phyloP scores from a whole-genome alignment of 2,113 vertebrate species.

The Craseonycteris thonglongyai region DNA sequence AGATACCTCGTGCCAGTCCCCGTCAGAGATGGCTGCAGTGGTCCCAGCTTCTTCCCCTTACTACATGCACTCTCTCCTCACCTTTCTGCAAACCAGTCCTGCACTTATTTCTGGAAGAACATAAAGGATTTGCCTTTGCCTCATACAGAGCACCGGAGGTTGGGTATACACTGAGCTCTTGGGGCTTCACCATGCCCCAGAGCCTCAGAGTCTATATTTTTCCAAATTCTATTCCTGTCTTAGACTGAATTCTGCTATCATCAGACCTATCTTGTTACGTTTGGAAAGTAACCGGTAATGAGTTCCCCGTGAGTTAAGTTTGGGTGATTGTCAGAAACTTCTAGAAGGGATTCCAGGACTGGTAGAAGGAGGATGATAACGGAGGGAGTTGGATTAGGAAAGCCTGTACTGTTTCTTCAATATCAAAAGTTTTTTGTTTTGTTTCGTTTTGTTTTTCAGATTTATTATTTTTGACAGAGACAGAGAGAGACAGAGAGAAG shows the following conservation, averaged over 20 bases:
- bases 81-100: not conserved
- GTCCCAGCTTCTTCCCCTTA: not conserved
- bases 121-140: not conserved
- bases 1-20: not conserved
- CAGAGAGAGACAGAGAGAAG: no score
- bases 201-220: not conserved
- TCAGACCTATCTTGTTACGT: constrained; percentile 11
- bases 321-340: not conserved
- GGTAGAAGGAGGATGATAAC: not conserved
- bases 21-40: not conserved
- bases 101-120: not conserved
- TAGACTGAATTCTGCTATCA: not conserved
- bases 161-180: not conserved
- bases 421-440: no score
- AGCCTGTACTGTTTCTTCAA: not conserved
- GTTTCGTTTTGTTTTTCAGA: no score
- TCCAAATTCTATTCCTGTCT: not conserved
- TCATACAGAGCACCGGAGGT: not conserved
- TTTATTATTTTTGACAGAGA: no score
- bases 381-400: not conserved
- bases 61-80: not conserved
- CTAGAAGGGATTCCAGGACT: not conserved
- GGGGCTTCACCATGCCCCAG: not conserved
- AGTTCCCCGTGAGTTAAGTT: not conserved
- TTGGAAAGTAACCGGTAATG: not conserved